Conservation (phyloP, 1,140 invertebrate species). For the Ephestia elutella region DNA sequence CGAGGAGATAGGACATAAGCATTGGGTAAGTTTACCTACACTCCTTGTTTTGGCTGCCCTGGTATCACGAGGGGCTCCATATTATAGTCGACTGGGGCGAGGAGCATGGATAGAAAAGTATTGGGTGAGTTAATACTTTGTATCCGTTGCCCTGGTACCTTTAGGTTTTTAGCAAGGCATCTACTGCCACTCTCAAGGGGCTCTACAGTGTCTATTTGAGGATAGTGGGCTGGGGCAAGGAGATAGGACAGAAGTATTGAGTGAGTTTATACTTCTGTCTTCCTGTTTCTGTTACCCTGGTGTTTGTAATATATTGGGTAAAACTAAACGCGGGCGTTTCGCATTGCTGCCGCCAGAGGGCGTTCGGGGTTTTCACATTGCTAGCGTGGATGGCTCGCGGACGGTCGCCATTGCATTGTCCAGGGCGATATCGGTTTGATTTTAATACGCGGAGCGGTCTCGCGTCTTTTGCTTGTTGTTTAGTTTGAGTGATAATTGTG, state of each 20-base stretch:
- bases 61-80: slow-evolving; percentile 87
- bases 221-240: slow-evolving; percentile 94
- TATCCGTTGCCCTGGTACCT: not conserved
- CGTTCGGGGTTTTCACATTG: too few relatives aligned
- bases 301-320: too few relatives aligned
- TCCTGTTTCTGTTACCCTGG: not conserved
- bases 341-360: too few relatives aligned
- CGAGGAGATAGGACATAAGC: slow-evolving; percentile 84
- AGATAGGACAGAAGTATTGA: slow-evolving; percentile 88
- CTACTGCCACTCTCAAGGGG: slow-evolving; percentile 71
- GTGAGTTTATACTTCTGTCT: slow-evolving; percentile 77
- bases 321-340: too few relatives aligned
- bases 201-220: too few relatives aligned
- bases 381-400: too few relatives aligned
- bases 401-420: too few relatives aligned
- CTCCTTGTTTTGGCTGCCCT: not conserved
- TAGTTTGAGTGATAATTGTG: too few relatives aligned
- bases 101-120: slow-evolving; percentile 85
- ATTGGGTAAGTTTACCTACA: slow-evolving; percentile 84
- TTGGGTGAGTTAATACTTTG: slow-evolving; percentile 81
- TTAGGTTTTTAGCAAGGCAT: not conserved
- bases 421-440: too few relatives aligned
- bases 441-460: too few relatives aligned
- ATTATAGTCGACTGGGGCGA: slow-evolving; percentile 95
- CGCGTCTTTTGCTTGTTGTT: too few relatives aligned